phyloP scores from a whole-genome alignment of 2,888 invertebrate species.

The Mesorhabditis belari region DNA sequence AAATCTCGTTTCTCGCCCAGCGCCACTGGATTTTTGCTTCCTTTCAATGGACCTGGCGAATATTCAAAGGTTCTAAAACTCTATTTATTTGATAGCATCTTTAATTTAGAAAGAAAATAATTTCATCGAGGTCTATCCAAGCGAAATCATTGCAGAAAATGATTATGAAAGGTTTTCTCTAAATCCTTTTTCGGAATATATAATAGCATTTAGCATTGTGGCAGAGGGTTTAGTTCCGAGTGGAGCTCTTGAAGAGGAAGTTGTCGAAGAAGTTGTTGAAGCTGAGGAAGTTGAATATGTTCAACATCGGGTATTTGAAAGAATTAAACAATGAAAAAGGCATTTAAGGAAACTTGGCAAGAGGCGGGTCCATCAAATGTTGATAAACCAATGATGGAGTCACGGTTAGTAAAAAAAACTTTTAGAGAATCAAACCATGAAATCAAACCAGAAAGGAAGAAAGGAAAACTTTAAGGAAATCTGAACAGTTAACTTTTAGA shows the following conservation, averaged over 20 bases:
- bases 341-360: not conserved
- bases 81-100: not conserved
- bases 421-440: not conserved
- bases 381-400: not conserved
- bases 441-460: not conserved
- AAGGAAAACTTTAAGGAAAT: not conserved
- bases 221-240: not conserved
- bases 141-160: not conserved
- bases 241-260: slow-evolving; percentile 12
- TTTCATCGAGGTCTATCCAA: not conserved
- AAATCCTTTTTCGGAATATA: not conserved
- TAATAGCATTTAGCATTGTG: not conserved
- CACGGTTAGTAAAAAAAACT: not conserved
- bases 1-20: slow-evolving; percentile 11
- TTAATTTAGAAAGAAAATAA: not conserved
- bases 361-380: not conserved
- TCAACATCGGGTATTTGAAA: too few species aligned
- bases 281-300: not conserved
- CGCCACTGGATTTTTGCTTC: slow-evolving; percentile 20
- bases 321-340: not conserved
- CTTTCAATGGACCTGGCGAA: slow-evolving; percentile 5
- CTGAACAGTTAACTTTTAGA: not conserved
- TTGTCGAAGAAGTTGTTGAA: slow-evolving; percentile 6
- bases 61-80: not conserved
- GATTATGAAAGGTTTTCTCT: not conserved